phyloP scores from a whole-genome alignment of 2,113 vertebrate species.

The Neotoma lepida region DNA sequence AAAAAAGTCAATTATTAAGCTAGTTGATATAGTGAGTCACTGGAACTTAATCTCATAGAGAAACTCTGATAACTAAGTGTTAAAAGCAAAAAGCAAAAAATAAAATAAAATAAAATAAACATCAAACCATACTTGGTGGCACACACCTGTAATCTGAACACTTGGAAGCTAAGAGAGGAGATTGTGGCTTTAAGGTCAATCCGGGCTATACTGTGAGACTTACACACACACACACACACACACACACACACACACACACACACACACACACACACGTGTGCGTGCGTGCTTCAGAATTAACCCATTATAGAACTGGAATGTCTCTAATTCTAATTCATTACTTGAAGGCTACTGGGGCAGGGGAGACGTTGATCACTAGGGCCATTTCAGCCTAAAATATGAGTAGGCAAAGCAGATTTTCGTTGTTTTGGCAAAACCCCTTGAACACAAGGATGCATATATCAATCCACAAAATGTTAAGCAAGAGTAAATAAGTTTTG shows the following conservation, averaged over 20 bases:
- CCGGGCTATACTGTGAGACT: background rate
- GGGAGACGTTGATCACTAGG: background rate
- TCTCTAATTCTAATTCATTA: background rate
- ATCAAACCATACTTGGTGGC: background rate
- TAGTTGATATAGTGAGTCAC: background rate
- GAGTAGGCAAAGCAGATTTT: background rate
- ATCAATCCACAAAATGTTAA: background rate
- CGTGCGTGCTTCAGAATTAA: conserved; percentile 14
- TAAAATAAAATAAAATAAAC: background rate
- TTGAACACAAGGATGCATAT: background rate
- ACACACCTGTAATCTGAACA: background rate
- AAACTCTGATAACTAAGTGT: background rate
- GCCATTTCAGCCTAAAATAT: conserved; percentile 16
- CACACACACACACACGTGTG: background rate
- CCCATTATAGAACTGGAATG: background rate
- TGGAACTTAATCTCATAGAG: conserved; percentile 22
- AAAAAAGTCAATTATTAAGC: background rate
- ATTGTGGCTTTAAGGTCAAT: background rate
- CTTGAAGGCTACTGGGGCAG: background rate
- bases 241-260: background rate
- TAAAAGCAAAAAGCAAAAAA: background rate
- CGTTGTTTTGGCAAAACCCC: background rate
- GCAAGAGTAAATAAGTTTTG: background rate
- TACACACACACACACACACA: background rate
- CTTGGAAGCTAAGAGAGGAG: background rate